Evolutionary conservation across 2,888 invertebrate genomes (phyloP).

Genomic region (Phrixothrix hirtus): DNA sequence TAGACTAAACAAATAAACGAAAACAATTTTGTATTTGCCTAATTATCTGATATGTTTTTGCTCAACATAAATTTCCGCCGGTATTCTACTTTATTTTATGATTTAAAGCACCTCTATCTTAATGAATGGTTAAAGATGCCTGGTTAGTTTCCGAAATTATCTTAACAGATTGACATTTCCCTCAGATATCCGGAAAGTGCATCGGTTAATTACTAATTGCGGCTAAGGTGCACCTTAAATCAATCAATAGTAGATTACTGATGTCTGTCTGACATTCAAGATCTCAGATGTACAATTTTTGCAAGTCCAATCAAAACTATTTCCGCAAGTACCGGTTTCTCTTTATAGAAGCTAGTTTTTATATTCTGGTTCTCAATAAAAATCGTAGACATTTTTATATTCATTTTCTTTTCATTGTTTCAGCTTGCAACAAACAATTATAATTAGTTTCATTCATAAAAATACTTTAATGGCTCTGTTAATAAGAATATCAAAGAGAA

Average conservation of each 20-base stretch:
- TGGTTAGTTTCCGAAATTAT: slow-evolving; percentile 12
- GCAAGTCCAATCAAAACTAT: slow-evolving; percentile 35
- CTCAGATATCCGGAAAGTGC: slow-evolving; percentile 2
- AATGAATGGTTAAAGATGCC: too few species aligned
- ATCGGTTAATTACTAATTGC: slow-evolving; percentile 21
- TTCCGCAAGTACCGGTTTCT: slow-evolving; percentile 38
- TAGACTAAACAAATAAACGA: too few species aligned
- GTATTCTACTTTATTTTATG: too few species aligned
- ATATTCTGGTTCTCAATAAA: slow-evolving; percentile 9
- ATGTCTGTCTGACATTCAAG: slow-evolving; percentile 12
- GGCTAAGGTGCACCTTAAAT: slow-evolving; percentile 11
- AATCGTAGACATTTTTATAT: slow-evolving; percentile 12
- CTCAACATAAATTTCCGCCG: too few species aligned
- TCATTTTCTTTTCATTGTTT: slow-evolving; percentile 1
- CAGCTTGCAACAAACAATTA: slow-evolving; percentile 7
- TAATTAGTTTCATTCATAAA: slow-evolving; percentile 25
- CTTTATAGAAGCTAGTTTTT: slow-evolving; percentile 28
- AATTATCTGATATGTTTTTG: too few species aligned
- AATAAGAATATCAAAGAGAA: slow-evolving; percentile 4
- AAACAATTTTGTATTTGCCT: too few species aligned
- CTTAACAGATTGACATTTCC: slow-evolving; percentile 11
- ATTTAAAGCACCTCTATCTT: too few species aligned
- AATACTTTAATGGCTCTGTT: slow-evolving; percentile 13
- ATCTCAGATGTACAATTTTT: slow-evolving; percentile 21
- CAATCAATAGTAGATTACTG: slow-evolving; percentile 19